These are phyloP conservation scores for Thyatira batis DNA, from an alignment of 2,888 invertebrate genomes.

Conservation along the genomic window DNA sequence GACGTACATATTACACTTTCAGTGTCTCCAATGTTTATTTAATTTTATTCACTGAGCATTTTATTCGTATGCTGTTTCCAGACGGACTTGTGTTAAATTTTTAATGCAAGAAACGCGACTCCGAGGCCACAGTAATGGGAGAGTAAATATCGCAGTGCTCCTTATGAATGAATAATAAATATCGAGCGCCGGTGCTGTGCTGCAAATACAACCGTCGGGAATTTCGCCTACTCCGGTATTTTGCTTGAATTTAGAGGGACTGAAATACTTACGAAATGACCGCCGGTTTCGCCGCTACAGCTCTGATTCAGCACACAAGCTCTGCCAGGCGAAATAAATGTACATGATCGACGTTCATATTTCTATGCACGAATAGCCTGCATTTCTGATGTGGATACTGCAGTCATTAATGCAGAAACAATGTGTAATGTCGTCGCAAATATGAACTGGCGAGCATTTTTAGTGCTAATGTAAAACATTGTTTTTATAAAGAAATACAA, in stretches of 20 bases:
- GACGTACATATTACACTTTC: background rate
- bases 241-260: conserved; percentile 15
- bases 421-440: background rate
- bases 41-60: conserved; percentile 45
- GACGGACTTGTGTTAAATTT: conserved; percentile 63
- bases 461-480: background rate
- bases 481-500: background rate
- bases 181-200: conserved; percentile 50
- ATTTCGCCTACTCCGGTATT: conserved; percentile 31
- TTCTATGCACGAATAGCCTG: conserved; percentile 8
- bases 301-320: background rate
- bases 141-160: conserved; percentile 75
- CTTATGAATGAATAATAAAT: conserved; percentile 76
- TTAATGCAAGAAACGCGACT: conserved; percentile 72
- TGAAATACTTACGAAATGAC: conserved; percentile 11
- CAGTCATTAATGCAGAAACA: background rate
- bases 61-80: conserved; percentile 39
- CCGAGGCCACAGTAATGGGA: conserved; percentile 66
- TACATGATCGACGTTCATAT: conserved; percentile 5
- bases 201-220: conserved; percentile 53
- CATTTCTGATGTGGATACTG: conserved; percentile 1
- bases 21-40: conserved; percentile 35
- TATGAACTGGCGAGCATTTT: background rate
- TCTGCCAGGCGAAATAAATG: conserved; percentile 4
- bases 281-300: background rate